Conservation (phyloP, 2,113 vertebrate species). For the Dromiciops gliroides region DNA sequence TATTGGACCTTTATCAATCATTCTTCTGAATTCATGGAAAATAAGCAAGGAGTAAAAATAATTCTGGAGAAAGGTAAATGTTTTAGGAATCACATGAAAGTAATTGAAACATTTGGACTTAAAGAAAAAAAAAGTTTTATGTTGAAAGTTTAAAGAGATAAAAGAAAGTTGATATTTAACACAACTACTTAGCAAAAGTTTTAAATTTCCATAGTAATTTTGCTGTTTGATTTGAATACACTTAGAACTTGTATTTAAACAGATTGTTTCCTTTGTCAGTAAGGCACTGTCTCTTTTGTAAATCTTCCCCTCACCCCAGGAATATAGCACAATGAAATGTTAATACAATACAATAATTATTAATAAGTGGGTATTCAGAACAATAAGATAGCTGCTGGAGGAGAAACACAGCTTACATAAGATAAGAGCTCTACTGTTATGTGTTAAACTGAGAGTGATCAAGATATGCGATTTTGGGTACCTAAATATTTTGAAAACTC, state of each 20-base stretch:
- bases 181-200: conserved; percentile 3
- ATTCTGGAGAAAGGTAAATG: background rate
- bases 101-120: conserved; percentile 46
- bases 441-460: background rate
- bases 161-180: conserved; percentile 5
- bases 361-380: background rate
- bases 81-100: conserved; percentile 37
- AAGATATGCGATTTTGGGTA: too few species aligned
- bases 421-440: background rate
- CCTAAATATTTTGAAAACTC: background rate
- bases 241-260: background rate
- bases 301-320: background rate
- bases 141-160: conserved; percentile 47
- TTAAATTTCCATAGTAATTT: conserved; percentile 44
- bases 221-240: conserved; percentile 40
- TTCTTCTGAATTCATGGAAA: conserved; percentile 52
- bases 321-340: background rate
- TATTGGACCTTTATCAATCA: conserved; percentile 2
- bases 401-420: background rate
- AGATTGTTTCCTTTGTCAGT: background rate
- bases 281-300: background rate
- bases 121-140: conserved; percentile 10
- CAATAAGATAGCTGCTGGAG: background rate
- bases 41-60: background rate
- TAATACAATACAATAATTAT: background rate